Evolutionary conservation across 1,140 invertebrate species (phyloP).

Genomic region (Leptopilina clavipes): DNA sequence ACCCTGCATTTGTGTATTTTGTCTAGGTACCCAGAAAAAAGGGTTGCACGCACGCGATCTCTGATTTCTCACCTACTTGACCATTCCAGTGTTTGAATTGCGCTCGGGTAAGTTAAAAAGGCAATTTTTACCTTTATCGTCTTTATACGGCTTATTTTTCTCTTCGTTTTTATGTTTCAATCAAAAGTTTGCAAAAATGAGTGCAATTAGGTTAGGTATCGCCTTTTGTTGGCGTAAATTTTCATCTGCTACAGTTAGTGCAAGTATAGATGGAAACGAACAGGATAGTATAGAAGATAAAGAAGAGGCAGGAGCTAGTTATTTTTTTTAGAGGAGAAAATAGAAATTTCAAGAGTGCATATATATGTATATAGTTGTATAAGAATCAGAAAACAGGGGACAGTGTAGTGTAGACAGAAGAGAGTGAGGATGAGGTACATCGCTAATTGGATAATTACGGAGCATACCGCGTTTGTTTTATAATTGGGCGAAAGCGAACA

Average conservation of each 20-base stretch:
- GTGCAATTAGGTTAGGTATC: too few relatives aligned
- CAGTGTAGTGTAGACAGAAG: constrained; percentile 12
- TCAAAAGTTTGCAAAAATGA: too few relatives aligned
- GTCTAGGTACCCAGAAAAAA: constrained; percentile 35
- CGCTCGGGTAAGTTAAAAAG: not conserved
- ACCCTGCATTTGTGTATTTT: constrained; percentile 45
- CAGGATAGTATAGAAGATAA: too few relatives aligned
- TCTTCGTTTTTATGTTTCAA: too few relatives aligned
- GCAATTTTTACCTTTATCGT: constrained; percentile 11
- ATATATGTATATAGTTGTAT: not conserved
- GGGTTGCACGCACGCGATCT: constrained; percentile 32
- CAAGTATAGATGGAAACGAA: too few relatives aligned
- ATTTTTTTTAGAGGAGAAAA: too few relatives aligned
- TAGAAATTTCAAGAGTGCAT: too few relatives aligned
- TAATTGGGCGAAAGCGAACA: constrained; percentile 72
- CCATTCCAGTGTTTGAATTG: constrained; percentile 49
- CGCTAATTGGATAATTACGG: constrained; percentile 75
- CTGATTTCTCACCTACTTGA: constrained; percentile 42
- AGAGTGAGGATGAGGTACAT: constrained; percentile 56
- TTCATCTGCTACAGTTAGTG: too few relatives aligned
- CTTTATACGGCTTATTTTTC: too few relatives aligned
- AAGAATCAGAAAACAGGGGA: constrained; percentile 37
- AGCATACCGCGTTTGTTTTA: constrained; percentile 73
- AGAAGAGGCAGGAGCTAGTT: too few relatives aligned
- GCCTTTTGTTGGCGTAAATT: too few relatives aligned